These are phyloP conservation scores for Tenualosa ilisha DNA, from an alignment of 2,797 vertebrate genomes.

Conservation along the genomic window DNA sequence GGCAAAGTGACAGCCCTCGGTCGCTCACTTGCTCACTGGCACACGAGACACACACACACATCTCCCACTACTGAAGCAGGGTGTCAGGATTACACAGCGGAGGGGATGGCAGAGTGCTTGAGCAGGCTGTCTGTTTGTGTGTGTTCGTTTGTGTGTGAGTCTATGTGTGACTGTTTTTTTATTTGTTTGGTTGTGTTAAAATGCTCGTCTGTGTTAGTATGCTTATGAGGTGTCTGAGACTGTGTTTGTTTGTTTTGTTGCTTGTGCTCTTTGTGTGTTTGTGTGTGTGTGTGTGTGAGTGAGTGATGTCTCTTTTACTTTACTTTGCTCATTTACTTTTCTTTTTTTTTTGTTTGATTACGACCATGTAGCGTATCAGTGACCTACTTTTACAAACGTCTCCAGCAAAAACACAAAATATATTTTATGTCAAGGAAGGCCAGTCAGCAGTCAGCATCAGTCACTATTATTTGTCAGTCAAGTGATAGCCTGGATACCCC, in stretches of 20 bases:
- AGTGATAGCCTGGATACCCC: too few species aligned
- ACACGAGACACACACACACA: neutral
- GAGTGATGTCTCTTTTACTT: too few species aligned
- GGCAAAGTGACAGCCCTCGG: slow-evolving; percentile 61
- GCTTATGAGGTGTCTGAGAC: neutral
- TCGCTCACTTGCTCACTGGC: neutral
- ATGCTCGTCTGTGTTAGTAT: neutral
- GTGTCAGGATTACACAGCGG: neutral
- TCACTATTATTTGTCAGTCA: too few species aligned
- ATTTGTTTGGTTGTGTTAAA: neutral
- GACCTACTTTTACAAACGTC: neutral
- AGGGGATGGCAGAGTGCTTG: neutral
- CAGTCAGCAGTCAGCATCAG: neutral
- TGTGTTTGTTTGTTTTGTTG: too few species aligned
- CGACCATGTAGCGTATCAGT: too few species aligned
- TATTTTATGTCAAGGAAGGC: neutral
- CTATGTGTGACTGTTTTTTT: neutral
- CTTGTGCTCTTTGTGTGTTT: too few species aligned
- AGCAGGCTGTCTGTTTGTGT: neutral
- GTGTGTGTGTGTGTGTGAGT: too few species aligned
- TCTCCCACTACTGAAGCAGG: neutral
- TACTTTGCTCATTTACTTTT: too few species aligned
- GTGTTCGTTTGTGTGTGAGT: neutral
- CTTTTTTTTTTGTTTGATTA: too few species aligned
- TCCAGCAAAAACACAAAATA: neutral